These are phyloP conservation scores for Tetrax tetrax DNA, from an alignment of 2,113 vertebrate species.

Conservation along the genomic window DNA sequence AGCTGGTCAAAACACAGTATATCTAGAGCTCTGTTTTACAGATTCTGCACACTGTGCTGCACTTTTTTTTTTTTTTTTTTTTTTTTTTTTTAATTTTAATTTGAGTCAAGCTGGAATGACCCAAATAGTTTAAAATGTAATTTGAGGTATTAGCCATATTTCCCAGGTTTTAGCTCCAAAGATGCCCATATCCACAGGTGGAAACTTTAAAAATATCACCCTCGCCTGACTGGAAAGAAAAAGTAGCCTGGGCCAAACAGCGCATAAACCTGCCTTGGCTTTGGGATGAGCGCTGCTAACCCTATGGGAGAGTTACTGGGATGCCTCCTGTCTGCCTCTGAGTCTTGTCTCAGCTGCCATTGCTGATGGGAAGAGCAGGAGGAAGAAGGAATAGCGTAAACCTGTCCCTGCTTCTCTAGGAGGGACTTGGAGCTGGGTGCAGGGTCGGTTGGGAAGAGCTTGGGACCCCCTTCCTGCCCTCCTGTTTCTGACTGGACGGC, in stretches of 20 bases:
- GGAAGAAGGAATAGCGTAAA: neutral
- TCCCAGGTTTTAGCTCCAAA: neutral
- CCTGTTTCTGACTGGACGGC: neutral
- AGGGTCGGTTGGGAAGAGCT: neutral
- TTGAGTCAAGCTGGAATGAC: neutral
- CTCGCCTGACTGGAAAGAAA: neutral
- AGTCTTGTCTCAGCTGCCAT: neutral
- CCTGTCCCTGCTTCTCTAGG: neutral
- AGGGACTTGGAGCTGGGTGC: neutral
- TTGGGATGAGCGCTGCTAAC: neutral
- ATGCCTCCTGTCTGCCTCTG: neutral
- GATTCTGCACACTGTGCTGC: neutral
- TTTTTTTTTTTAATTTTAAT: neutral
- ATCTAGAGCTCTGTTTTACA: neutral
- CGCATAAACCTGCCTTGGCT: neutral
- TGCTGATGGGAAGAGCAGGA: neutral
- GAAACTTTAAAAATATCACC: neutral
- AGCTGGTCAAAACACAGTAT: neutral
- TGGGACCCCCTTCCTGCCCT: accelerated
- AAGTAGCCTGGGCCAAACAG: neutral
- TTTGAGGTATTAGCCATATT: neutral
- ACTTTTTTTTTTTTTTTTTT: neutral
- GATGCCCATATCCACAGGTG: neutral
- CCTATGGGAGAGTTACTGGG: neutral
- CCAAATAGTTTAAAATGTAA: neutral